Percentiles rank a stretch among this genome's conserved stretches.
Evolutionary conservation across 2,888 invertebrate species (phyloP).

Genomic region (Xanthorhoe designata): DNA sequence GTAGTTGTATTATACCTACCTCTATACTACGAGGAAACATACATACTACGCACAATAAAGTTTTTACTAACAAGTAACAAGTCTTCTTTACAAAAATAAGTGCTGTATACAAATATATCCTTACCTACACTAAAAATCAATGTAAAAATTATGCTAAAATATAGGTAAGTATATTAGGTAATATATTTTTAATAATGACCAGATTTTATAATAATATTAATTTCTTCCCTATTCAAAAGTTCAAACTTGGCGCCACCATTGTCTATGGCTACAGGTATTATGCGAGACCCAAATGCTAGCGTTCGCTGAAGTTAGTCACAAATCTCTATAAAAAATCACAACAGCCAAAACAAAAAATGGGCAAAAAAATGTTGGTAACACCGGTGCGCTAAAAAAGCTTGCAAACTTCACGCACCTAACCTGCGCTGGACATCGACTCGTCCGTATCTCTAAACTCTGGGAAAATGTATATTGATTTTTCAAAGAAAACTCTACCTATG

Average conservation of each 20-base stretch:
- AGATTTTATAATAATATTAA: neutral
- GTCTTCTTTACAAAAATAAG: no score
- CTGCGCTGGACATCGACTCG: constrained; percentile 87
- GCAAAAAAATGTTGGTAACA: constrained; percentile 86
- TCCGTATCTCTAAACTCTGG: constrained; percentile 82
- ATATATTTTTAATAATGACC: no score
- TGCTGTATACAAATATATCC: no score
- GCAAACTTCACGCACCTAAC: constrained; percentile 86
- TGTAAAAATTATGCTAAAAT: no score
- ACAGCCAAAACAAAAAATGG: constrained; percentile 84
- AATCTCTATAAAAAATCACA: constrained; percentile 83
- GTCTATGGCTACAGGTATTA: constrained; percentile 59
- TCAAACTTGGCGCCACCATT: constrained; percentile 63
- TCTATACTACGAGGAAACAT: no score
- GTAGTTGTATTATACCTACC: no score
- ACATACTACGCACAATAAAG: no score
- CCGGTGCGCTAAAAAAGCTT: constrained; percentile 87
- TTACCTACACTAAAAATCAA: no score
- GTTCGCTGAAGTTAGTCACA: constrained; percentile 73
- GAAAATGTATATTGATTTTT: constrained; percentile 87
- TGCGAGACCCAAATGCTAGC: constrained; percentile 69
- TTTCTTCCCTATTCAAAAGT: neutral
- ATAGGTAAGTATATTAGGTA: no score
- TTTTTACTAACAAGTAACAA: no score
- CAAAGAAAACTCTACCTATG: constrained; percentile 86